Base-by-base conservation (phyloP, 1,140 invertebrate species). In the Anthonomus grandis region DNA sequence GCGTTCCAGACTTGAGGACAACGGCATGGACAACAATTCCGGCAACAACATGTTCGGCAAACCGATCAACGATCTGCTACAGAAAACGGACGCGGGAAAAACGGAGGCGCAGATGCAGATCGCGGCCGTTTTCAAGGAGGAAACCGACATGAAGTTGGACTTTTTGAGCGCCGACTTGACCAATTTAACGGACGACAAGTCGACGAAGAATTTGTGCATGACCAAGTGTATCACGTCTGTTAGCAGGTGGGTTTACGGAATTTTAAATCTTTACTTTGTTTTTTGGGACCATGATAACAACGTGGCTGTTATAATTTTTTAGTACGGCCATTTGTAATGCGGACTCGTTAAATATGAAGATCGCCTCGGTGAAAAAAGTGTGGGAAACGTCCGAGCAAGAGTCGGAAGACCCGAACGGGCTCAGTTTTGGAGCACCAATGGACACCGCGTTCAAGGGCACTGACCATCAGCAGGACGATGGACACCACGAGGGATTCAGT, bases 301-400 rank as follows among this genome's bases (percentile, higher is more conserved):
- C n/a, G n/a, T n/a, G n/a, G n/a, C n/a, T n/a, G n/a, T n/a, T n/a
- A n/a, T 42, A 18, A 38, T 45, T n/a, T 46, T 34, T 17, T 47
- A 37, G 4, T 54, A 84, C 83, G 56, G 84, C 83, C 5, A 83
- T 86, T 8, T 87, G 87, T 0, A 85, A 87, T 12, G 91, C 91
- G 23, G 93, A 95, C 71, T 67, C 67, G 4, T 81, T 97, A 9
- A 93, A 94, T 77, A 81, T 93, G 72, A 96, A 97, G 76, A 95
- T 96, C 64, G 90, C 90, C 5, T 93, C 91, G 47, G 93, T 95
- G 3, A 95, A 95, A 74, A 95, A 92, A 73, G 90, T 85, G 25
- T 92, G 90, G 90, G 90, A 91, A 64, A 85, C 78, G 51, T 80
- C 84, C 9, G 84, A 86, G 0, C 80, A 86, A 42, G 87, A 89